Base-by-base conservation (phyloP, 1,140 invertebrate genomes). In the Bombus soroeensis region DNA sequence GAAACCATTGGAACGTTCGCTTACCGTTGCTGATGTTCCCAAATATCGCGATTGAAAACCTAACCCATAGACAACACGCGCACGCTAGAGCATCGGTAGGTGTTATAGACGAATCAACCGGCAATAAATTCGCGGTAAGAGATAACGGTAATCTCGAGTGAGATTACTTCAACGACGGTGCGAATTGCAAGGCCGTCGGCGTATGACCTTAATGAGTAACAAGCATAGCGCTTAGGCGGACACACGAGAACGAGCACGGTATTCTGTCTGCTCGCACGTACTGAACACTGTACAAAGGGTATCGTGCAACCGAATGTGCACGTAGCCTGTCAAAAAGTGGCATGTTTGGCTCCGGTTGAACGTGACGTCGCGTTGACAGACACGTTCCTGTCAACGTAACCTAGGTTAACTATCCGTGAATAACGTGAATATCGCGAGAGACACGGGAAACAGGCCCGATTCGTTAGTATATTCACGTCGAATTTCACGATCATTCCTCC, bases 171-270 rank as follows among this genome's bases (percentile, higher is more conserved):
- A 89, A 85, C 86, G 92, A 82, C 90, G 86, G 88, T 91, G 92
- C 90, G 89, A 92, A 91, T 90, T 85, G 91, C 93, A 94, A 93
- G 93, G 93, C 91, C 92, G 92, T 92, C 91, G 87, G 82, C 91
- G 90, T 91, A 92, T 93, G 93, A 93, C 93, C 93, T 93, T 93
- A 94, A 94, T 94, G 92, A 93, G 92, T 90, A 93, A 93, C 88
- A 88, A 90, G 90, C 88, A 90, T 89, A 90, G 78, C 85, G 78
- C 83, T 78, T 76, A 85, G 81, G 82, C 83, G 84, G 71, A 78
- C 80, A 81, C 71, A 81, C 70, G 75, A 86, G 78, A 87, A 39
- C 62, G 74, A 76, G 47, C 81, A 87, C 83, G 85, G 62, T 71
- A 83, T 80, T 83, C 81, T 73, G 77, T 80, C 47, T 71, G 75